Conservation (phyloP, 2,797 vertebrate genomes). For the Selene dorsalis region DNA sequence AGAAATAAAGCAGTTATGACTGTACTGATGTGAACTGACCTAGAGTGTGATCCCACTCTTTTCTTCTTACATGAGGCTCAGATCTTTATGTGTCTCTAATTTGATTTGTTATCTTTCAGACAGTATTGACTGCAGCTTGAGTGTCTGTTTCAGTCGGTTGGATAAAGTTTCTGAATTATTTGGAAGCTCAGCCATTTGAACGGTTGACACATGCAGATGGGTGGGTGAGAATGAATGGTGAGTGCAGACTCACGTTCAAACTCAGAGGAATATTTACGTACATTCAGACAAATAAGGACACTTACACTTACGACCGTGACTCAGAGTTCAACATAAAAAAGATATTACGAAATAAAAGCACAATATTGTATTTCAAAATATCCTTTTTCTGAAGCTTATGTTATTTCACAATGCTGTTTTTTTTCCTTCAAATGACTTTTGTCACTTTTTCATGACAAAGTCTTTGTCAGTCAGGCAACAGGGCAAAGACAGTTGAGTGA, state of each 20-base stretch:
- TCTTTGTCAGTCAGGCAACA: not conserved
- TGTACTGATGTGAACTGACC: slow-evolving; percentile 2
- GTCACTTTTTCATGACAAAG: not conserved
- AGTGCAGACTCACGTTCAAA: not conserved
- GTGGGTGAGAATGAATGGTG: not conserved
- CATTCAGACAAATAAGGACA: slow-evolving; percentile 1
- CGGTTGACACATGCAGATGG: too few species aligned
- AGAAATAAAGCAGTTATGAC: not conserved
- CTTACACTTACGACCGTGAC: not conserved
- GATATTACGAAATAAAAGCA: not conserved
- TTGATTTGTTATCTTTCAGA: slow-evolving; percentile 24
- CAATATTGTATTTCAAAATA: slow-evolving; percentile 12
- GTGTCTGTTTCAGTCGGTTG: slow-evolving; percentile 31
- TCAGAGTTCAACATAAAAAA: not conserved
- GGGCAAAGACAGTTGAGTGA: not conserved
- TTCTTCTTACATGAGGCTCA: slow-evolving; percentile 2
- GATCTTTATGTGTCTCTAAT: slow-evolving; percentile 28
- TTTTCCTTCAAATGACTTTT: slow-evolving; percentile 9
- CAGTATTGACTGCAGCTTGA: slow-evolving; percentile 30
- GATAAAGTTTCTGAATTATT: slow-evolving; percentile 33
- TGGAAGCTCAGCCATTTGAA: not conserved
- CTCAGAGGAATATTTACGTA: not conserved
- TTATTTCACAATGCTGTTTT: not conserved
- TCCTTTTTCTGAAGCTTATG: not conserved
- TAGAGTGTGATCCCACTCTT: not conserved